Evolutionary conservation across 2,888 invertebrate genomes (phyloP), one percentile per base, ranked within the genome.

Genomic region (Lithosia quadra): DNA sequence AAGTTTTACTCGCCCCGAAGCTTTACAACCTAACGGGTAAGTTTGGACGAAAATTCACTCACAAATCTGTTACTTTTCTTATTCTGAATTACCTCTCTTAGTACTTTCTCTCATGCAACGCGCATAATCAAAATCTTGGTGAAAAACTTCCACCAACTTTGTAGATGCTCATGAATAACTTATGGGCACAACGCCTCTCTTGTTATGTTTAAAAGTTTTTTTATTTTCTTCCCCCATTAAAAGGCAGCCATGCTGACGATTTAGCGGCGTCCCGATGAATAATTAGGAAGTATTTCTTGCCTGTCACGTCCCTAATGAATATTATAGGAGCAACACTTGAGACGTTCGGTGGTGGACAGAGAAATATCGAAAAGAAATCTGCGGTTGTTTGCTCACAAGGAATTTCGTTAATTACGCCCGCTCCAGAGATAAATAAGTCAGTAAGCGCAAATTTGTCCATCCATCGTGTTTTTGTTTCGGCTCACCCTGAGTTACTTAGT

Each of bases 271-370:
- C 80, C 84, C 88, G 88, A 92, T 94, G 94, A 95, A 94, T 94
- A 94, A 95, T 95, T 95, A 93, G 87, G 74, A 78, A 87, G 88
- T 91, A 92, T 92, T 93, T 95, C 91, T 93, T 92, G 92, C 91
- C 89, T 90, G 94, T 94, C 94, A 94, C 91, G 90, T 84, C 80
- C 81, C 85, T 93, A 95, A 95, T 94, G 93, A 95, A 94, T 94
- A 93, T 92, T 90, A 90, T 88, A 92, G 88, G 85, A 87, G 89
- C 65, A 49, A 58, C 39, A 67, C 61, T 59, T 62, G 65, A 74
- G 77, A 75, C 68, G 63, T 72, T 68, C 69, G 63, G 59, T 67
- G 65, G 64, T 70, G 65, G 62, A 69, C 71, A 72, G 66, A 70
- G 81, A 76, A 79, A 80, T 77, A 87, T 84, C 83, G 86, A 68